Evolutionary conservation across 2,797 vertebrate genomes (phyloP).

Genomic region (Tenualosa ilisha): DNA sequence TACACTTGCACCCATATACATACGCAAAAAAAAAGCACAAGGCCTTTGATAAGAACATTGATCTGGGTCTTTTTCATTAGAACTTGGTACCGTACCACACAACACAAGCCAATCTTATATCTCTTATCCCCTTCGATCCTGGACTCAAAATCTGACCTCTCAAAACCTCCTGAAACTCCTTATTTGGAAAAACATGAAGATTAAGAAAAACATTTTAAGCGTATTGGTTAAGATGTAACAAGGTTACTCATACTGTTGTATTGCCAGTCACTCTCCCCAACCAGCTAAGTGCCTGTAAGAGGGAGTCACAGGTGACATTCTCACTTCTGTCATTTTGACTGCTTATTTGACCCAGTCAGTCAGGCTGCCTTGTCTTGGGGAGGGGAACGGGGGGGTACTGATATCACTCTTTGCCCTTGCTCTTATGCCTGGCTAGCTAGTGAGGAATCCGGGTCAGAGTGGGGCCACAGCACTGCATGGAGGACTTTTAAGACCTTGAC

Average conservation of each 20-base stretch:
- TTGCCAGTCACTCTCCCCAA: slow-evolving; percentile 19
- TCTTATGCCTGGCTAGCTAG: neutral
- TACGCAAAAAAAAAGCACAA: slow-evolving; percentile 61
- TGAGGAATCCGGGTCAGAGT: neutral
- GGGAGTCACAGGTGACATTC: neutral
- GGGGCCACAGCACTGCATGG: slow-evolving; percentile 10
- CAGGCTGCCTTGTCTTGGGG: neutral
- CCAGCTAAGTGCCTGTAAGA: neutral
- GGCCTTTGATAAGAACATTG: slow-evolving; percentile 56
- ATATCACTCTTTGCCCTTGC: neutral
- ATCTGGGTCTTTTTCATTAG: slow-evolving; percentile 38
- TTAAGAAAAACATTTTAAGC: slow-evolving; percentile 28
- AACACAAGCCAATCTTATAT: slow-evolving; percentile 41
- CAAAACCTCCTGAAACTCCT: slow-evolving; percentile 40
- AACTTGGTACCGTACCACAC: slow-evolving; percentile 38
- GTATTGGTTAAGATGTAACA: slow-evolving; percentile 49
- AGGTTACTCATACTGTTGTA: slow-evolving; percentile 41
- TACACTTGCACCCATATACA: slow-evolving; percentile 61
- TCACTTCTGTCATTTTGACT: neutral
- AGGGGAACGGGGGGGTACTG: neutral
- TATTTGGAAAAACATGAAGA: slow-evolving; percentile 34
- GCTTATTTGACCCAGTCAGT: neutral
- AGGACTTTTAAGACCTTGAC: slow-evolving; percentile 13
- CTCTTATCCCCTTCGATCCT: slow-evolving; percentile 42
- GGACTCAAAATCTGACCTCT: slow-evolving; percentile 41